Conservation (phyloP, 2,888 invertebrate genomes). For the Loripinus fragilis region DNA sequence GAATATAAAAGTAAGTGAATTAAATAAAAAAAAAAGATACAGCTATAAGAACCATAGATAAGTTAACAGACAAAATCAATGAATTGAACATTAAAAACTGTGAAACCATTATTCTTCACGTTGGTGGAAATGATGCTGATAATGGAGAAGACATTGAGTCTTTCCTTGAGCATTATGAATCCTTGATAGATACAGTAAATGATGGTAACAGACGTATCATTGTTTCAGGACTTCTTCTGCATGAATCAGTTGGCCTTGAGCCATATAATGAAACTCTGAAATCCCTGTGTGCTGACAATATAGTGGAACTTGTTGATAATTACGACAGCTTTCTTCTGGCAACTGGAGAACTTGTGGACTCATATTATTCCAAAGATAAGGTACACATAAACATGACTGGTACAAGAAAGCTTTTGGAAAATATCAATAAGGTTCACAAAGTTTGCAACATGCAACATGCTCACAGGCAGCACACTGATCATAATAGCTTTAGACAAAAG, state of each 20-base stretch:
- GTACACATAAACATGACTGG: background rate
- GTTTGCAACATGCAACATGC: background rate
- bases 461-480: background rate
- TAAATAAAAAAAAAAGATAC: conserved; percentile 1
- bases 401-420: background rate
- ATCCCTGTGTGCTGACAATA: conserved; percentile 3
- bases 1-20: background rate
- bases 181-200: background rate
- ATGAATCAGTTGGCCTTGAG: background rate
- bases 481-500: background rate
- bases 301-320: conserved; percentile 1
- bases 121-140: conserved; percentile 3
- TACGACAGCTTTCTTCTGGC: conserved; percentile 6
- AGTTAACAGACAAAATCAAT: background rate
- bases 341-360: background rate
- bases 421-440: background rate
- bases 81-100: background rate
- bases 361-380: background rate
- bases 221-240: background rate
- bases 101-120: background rate
- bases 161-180: background rate
- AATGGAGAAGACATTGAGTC: background rate
- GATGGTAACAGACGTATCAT: background rate
- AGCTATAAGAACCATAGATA: background rate
- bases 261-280: background rate